These are phyloP conservation scores for Xanthia togata DNA, from an alignment of 2,888 invertebrate species.

Conservation along the genomic window DNA sequence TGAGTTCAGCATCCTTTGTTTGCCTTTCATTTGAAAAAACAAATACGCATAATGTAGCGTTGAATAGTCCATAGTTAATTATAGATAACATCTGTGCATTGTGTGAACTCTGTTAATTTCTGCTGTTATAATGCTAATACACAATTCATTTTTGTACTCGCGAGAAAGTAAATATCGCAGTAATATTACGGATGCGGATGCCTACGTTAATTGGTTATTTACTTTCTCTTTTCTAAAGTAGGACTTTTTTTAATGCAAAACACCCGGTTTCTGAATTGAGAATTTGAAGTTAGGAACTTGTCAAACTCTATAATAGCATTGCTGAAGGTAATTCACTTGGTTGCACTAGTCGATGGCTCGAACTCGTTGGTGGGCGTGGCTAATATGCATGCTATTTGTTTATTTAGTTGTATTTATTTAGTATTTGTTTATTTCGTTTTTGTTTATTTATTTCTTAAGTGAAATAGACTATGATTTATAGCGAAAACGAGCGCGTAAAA, in stretches of 20 bases:
- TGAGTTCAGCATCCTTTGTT: slow-evolving; percentile 28
- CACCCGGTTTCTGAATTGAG: neutral
- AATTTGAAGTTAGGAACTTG: neutral
- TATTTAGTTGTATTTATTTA: no score
- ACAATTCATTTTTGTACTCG: neutral
- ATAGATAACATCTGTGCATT: slow-evolving; percentile 28
- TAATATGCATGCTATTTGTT: no score
- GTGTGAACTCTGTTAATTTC: slow-evolving; percentile 1
- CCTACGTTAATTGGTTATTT: neutral
- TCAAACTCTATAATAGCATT: neutral
- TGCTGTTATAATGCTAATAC: neutral
- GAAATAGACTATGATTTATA: no score
- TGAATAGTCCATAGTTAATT: slow-evolving; percentile 15
- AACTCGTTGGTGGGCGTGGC: no score
- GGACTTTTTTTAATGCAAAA: neutral
- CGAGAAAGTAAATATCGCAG: neutral
- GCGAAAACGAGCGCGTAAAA: no score
- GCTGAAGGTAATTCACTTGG: no score
- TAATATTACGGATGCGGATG: neutral
- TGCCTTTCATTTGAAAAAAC: slow-evolving; percentile 17
- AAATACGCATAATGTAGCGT: slow-evolving; percentile 12
- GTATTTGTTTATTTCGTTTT: no score
- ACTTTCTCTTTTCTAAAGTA: neutral
- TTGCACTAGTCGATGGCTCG: no score
- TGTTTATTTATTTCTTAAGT: no score